Evolutionary conservation across 1,140 invertebrate genomes (phyloP).

Genomic region (Eciton burchellii): DNA sequence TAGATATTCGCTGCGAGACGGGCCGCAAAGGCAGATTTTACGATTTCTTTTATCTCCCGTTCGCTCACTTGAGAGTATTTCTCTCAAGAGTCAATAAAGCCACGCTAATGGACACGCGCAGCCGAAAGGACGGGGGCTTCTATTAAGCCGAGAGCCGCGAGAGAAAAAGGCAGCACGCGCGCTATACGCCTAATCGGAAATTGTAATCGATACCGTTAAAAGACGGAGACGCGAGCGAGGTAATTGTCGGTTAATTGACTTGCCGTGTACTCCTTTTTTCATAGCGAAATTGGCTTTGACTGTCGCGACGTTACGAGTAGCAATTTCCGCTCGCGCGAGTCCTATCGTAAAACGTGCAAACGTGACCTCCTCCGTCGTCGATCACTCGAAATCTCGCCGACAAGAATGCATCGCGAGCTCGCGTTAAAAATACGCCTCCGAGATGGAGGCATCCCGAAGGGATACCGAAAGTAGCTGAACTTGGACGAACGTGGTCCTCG

Average conservation of each 20-base stretch:
- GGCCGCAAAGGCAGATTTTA: constrained; percentile 40
- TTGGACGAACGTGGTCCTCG: too few species aligned
- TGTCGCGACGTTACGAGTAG: neutral
- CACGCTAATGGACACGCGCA: constrained; percentile 28
- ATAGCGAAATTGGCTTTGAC: constrained; percentile 1
- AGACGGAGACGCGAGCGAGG: neutral
- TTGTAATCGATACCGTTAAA: constrained; percentile 6
- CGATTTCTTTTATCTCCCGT: constrained; percentile 15
- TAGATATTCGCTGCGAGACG: constrained; percentile 37
- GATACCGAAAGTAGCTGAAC: too few species aligned
- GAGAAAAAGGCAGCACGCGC: neutral
- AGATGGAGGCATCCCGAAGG: too few species aligned
- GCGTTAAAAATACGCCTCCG: too few species aligned
- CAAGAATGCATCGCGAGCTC: too few species aligned
- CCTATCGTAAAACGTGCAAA: constrained; percentile 1
- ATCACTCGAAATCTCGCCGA: constrained; percentile 10
- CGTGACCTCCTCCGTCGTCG: too few species aligned
- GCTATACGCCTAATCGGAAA: constrained; percentile 10
- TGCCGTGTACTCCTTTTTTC: constrained; percentile 18
- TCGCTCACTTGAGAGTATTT: constrained; percentile 54
- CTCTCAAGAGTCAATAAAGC: constrained; percentile 33
- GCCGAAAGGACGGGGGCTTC: constrained; percentile 45
- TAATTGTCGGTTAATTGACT: constrained; percentile 34
- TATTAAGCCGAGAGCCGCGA: constrained; percentile 28
- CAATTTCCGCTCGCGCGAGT: constrained; percentile 11